Conservation (phyloP, 2,888 invertebrate genomes). For the Pseudococcus longispinus region DNA sequence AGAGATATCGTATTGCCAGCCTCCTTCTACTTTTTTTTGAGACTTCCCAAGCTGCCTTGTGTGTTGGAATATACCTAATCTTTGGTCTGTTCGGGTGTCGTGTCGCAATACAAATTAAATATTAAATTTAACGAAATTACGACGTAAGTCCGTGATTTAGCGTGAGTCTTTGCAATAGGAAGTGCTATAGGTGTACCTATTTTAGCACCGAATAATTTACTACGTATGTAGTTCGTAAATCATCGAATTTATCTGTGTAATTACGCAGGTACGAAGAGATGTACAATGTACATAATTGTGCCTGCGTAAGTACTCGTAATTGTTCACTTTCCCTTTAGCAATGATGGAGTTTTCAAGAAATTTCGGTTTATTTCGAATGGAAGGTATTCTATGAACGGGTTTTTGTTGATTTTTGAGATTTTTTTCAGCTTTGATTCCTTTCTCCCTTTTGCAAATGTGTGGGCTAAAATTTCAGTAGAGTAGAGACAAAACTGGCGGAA, state of each 20-base stretch:
- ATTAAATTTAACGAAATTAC: background rate
- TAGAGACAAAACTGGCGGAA: no score
- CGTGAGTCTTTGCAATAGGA: background rate
- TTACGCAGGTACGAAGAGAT: background rate
- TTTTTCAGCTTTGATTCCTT: no score
- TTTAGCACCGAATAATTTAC: background rate
- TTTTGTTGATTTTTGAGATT: no score
- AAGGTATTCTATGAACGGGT: no score
- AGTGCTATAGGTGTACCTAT: background rate
- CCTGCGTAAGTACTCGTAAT: no score
- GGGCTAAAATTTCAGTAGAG: no score
- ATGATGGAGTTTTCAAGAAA: no score
- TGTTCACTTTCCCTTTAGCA: no score
- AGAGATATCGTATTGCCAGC: background rate
- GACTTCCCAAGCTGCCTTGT: background rate
- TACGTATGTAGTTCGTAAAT: background rate
- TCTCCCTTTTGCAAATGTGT: no score
- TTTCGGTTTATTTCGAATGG: no score
- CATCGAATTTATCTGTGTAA: background rate
- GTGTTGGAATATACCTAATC: background rate
- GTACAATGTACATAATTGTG: background rate
- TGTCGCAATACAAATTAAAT: background rate
- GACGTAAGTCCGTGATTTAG: background rate
- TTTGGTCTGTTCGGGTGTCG: no score
- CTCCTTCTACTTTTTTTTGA: background rate